Evolutionary conservation across 2,888 invertebrate species (phyloP).

Genomic region (Andrena bicolor): DNA sequence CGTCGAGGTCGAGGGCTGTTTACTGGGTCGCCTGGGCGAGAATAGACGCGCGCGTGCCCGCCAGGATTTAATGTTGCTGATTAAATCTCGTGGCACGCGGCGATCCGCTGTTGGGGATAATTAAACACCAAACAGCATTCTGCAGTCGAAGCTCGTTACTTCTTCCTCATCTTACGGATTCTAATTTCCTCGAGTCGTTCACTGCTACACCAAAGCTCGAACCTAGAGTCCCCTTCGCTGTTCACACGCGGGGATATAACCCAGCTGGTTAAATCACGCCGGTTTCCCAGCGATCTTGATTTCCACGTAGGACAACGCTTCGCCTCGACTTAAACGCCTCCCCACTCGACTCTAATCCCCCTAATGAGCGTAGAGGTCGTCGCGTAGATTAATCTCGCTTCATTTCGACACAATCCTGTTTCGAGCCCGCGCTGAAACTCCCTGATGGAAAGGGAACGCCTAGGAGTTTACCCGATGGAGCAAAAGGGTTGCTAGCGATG

Average conservation of each 20-base stretch:
- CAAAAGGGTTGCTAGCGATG: background rate
- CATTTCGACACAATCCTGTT: constrained; percentile 30
- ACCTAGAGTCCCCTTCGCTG: too few species aligned
- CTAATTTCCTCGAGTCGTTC: too few species aligned
- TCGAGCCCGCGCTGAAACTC: background rate
- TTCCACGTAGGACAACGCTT: background rate
- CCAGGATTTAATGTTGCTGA: constrained; percentile 1
- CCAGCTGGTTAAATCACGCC: too few species aligned
- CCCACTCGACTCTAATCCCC: constrained; percentile 27
- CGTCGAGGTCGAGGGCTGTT: constrained; percentile 6
- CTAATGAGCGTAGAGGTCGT: constrained; percentile 36
- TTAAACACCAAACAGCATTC: background rate
- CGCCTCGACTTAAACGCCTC: constrained; percentile 8
- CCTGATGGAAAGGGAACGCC: background rate
- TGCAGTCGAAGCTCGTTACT: too few species aligned
- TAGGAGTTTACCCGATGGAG: background rate
- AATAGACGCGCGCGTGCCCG: constrained; percentile 17
- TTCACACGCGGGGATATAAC: too few species aligned
- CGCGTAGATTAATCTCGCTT: constrained; percentile 36
- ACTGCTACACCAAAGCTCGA: too few species aligned
- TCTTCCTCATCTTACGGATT: too few species aligned
- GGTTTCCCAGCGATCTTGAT: background rate
- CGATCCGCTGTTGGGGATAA: background rate
- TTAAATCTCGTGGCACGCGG: constrained; percentile 1
- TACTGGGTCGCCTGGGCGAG: constrained; percentile 26